These are phyloP conservation scores for Istiophorus platypterus DNA, from an alignment of 2,113 vertebrate species.

Conservation along the genomic window DNA sequence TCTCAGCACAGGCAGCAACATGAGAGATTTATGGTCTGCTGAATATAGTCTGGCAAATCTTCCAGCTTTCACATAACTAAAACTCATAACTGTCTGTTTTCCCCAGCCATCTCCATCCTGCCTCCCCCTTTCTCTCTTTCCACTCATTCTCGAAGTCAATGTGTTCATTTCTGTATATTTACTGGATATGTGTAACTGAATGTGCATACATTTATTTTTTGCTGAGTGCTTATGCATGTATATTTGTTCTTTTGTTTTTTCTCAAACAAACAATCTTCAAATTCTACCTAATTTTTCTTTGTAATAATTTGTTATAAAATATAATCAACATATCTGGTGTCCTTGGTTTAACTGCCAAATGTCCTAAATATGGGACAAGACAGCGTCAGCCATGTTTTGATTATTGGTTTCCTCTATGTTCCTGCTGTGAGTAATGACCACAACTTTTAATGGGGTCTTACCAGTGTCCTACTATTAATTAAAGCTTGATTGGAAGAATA, in stretches of 20 bases:
- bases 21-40: constrained; percentile 68
- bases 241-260: background rate
- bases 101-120: background rate
- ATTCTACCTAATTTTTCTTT: background rate
- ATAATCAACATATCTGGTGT: constrained; percentile 8
- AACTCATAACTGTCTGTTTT: constrained; percentile 48
- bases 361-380: constrained; percentile 39
- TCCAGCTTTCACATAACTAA: constrained; percentile 56
- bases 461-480: constrained; percentile 84
- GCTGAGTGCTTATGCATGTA: background rate
- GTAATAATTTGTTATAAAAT: background rate
- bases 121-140: background rate
- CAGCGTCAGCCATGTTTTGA: constrained; percentile 67
- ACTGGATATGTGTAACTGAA: background rate
- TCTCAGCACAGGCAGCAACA: constrained; percentile 66
- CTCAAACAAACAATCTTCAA: background rate
- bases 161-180: constrained; percentile 7
- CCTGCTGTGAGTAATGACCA: constrained; percentile 79
- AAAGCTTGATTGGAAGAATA: constrained; percentile 87
- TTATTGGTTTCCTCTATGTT: constrained; percentile 73
- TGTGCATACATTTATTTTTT: background rate
- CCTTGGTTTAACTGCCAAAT: constrained; percentile 25
- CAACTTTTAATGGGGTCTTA: constrained; percentile 79
- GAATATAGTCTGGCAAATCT: constrained; percentile 66
- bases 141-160: background rate